Evolutionary conservation across 64 coral and sea anemone species (phyloP).

Genomic region (Montipora sp.): DNA sequence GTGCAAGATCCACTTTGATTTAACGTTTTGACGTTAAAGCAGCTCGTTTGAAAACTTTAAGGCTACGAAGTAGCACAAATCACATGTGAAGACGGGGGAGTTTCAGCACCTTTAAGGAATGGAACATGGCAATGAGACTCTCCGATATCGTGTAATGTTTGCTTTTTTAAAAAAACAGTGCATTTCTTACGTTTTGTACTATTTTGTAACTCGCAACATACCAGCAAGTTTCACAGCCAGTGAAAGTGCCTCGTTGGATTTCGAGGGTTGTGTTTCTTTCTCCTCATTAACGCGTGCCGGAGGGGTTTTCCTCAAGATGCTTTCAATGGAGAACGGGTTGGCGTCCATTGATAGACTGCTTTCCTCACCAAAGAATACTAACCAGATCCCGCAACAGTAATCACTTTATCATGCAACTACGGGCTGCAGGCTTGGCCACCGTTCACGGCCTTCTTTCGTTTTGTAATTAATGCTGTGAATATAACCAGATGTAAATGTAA

Average conservation of each 20-base stretch:
- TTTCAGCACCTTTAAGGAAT: too few relatives aligned
- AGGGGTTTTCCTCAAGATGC: constrained; percentile 61
- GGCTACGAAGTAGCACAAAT: too few relatives aligned
- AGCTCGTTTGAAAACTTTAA: too few relatives aligned
- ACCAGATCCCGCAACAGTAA: background rate
- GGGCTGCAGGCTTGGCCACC: background rate
- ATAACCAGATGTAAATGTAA: constrained; percentile 42
- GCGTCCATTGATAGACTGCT: constrained; percentile 30
- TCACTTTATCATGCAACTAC: background rate
- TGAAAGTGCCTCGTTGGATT: constrained; percentile 52
- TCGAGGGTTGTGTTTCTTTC: constrained; percentile 54
- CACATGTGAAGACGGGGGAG: too few relatives aligned
- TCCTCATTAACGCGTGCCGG: background rate
- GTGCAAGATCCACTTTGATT: background rate
- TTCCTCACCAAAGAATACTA: background rate
- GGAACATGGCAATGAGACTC: too few relatives aligned
- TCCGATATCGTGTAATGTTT: background rate
- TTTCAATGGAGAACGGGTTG: constrained; percentile 74
- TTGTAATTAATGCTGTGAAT: background rate
- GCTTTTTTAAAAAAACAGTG: background rate
- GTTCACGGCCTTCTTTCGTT: background rate
- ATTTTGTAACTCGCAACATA: constrained; percentile 6
- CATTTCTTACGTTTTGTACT: background rate
- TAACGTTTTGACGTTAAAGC: too few relatives aligned
- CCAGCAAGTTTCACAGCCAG: constrained; percentile 72